A percentile compares a stretch with the other conserved stretches of the same genome.
phyloP scores from a whole-genome alignment of 1,140 invertebrate species.

The Gonioctena quinquepunctata region DNA sequence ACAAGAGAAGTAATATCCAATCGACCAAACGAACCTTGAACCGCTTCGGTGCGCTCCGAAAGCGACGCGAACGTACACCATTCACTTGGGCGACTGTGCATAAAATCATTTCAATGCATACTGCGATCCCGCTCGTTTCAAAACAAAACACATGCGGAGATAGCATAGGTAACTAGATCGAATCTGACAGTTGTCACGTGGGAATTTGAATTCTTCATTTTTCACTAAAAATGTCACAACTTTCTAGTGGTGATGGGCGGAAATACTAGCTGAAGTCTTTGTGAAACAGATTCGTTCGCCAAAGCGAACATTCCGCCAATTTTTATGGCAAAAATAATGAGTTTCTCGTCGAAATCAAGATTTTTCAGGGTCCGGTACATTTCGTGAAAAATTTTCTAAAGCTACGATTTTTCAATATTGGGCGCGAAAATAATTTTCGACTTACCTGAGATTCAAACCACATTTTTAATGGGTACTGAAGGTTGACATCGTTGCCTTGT shows the following conservation, averaged over 20 bases:
- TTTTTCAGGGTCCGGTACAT: not conserved
- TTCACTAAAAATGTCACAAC: constrained; percentile 41
- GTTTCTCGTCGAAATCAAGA: not conserved
- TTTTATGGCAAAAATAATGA: not conserved
- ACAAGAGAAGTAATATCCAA: constrained; percentile 51
- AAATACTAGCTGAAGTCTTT: not conserved
- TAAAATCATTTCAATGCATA: constrained; percentile 55
- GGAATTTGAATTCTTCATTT: constrained; percentile 35
- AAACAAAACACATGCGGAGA: constrained; percentile 57
- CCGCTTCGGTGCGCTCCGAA: not conserved
- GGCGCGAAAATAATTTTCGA: not conserved
- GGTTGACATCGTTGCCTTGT: constrained; percentile 51
- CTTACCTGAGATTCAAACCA: constrained; percentile 57
- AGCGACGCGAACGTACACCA: not conserved
- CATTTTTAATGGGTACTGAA: constrained; percentile 52
- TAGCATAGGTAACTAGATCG: constrained; percentile 54
- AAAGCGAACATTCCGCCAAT: not conserved
- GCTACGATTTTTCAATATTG: not conserved
- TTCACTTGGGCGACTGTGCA: constrained; percentile 46
- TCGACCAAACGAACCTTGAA: constrained; percentile 40
- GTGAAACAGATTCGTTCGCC: not conserved
- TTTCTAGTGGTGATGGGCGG: not conserved
- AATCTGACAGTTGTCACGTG: constrained; percentile 56
- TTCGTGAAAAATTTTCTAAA: not conserved
- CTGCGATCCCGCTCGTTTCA: constrained; percentile 54